Evolutionary conservation across 2,113 vertebrate species (phyloP).

Genomic region (Campylorhamphus procurvoides): DNA sequence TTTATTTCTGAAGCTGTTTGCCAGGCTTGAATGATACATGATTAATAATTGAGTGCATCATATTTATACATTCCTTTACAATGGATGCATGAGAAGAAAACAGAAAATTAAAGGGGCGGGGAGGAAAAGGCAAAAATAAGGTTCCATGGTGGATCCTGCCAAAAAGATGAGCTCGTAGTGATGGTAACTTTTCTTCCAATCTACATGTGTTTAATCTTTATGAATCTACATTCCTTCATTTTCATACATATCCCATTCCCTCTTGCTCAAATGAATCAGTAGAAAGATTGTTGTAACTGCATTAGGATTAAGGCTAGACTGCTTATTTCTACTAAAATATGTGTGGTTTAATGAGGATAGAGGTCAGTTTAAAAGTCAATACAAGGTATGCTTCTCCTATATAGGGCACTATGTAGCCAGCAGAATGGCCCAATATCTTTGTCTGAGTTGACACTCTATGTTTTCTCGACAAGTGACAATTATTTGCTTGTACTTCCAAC

Average conservation of each 20-base stretch:
- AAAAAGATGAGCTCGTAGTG: not conserved
- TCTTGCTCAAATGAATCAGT: not conserved
- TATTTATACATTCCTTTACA: conserved; percentile 22
- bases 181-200: not conserved
- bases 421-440: not conserved
- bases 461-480: not conserved
- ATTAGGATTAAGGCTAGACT: not conserved
- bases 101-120: not conserved
- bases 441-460: not conserved
- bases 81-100: not conserved
- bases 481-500: not conserved
- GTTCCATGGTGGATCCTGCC: not conserved
- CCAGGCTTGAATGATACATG: conserved; percentile 30
- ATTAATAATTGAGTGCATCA: conserved; percentile 27
- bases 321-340: not conserved
- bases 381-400: not conserved
- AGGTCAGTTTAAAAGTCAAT: not conserved
- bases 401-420: not conserved
- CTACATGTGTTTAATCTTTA: not conserved
- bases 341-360: not conserved
- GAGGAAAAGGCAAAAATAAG: not conserved
- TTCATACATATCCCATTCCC: not conserved
- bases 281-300: not conserved
- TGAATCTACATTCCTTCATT: not conserved
- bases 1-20: conserved; percentile 33